phyloP scores from a whole-genome alignment of 2,797 vertebrate species.

The Moxostoma hubbsi region DNA sequence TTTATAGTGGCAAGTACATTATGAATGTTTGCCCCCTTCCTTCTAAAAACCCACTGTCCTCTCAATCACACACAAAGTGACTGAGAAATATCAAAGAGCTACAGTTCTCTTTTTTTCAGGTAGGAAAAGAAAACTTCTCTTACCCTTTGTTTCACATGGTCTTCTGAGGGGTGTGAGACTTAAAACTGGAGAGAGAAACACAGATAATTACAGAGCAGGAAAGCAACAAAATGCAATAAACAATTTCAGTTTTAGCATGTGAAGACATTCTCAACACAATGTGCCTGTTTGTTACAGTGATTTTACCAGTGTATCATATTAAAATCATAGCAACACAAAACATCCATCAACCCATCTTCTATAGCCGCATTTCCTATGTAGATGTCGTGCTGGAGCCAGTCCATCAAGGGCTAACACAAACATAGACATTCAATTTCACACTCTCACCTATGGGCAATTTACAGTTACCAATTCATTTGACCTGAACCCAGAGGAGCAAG shows the following conservation, averaged over 20 bases:
- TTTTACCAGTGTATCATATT: too few species aligned
- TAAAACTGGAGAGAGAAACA: conserved; percentile 47
- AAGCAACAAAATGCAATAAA: not conserved
- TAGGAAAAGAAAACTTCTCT: conserved; percentile 16
- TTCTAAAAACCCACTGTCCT: conserved; percentile 1
- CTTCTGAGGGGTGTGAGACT: conserved; percentile 62
- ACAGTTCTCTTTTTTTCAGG: conserved; percentile 11
- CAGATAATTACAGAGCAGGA: not conserved
- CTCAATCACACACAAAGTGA: not conserved
- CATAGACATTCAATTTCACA: too few species aligned
- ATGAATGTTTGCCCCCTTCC: not conserved
- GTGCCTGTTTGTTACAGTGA: too few species aligned
- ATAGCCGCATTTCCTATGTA: too few species aligned
- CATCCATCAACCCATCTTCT: too few species aligned
- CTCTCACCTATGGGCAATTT: too few species aligned
- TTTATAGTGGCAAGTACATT: conserved; percentile 9
- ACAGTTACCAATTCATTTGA: too few species aligned
- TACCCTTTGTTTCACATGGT: conserved; percentile 52
- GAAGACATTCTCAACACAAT: too few species aligned
- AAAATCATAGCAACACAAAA: too few species aligned
- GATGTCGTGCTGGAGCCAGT: too few species aligned
- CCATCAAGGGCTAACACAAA: too few species aligned
- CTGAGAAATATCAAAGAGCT: not conserved
- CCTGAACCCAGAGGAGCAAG: too few species aligned
- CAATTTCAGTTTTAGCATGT: not conserved